phyloP scores from a whole-genome alignment of 1,140 invertebrate genomes.

The Drosophila truncata region DNA sequence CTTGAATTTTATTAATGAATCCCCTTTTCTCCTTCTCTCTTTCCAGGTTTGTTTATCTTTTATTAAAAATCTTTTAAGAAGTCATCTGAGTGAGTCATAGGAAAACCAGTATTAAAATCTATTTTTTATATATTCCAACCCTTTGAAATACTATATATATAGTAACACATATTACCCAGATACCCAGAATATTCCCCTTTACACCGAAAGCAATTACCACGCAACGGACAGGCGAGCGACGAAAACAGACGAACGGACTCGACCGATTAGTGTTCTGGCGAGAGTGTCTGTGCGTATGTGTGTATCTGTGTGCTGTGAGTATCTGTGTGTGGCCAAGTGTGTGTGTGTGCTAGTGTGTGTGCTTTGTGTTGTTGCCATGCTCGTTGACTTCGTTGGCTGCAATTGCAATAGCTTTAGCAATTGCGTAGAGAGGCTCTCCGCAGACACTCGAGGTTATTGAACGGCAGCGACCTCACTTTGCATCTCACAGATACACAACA shows the following conservation, averaged over 20 bases:
- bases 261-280: slow-evolving; percentile 51
- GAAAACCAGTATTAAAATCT: slow-evolving; percentile 13
- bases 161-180: neutral
- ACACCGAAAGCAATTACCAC: slow-evolving; percentile 51
- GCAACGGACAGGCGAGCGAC: slow-evolving; percentile 44
- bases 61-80: neutral
- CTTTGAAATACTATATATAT: neutral
- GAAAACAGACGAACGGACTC: slow-evolving; percentile 56
- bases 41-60: slow-evolving; percentile 56
- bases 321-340: slow-evolving; percentile 14
- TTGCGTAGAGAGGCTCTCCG: slow-evolving; percentile 73
- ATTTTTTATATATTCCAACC: neutral
- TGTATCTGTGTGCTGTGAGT: slow-evolving; percentile 36
- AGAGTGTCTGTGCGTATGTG: slow-evolving; percentile 19
- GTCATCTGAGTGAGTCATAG: slow-evolving; percentile 56
- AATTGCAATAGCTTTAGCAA: slow-evolving; percentile 75
- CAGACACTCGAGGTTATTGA: slow-evolving; percentile 82
- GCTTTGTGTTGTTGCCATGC: slow-evolving; percentile 65
- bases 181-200: neutral
- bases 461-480: slow-evolving; percentile 84
- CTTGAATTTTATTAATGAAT: slow-evolving; percentile 7
- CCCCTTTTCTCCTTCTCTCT: neutral
- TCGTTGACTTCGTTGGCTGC: slow-evolving; percentile 52
- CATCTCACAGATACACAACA: slow-evolving; percentile 50
- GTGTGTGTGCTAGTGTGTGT: slow-evolving; percentile 2